Evolutionary conservation across 2,113 vertebrate species (phyloP).

Genomic region (Sclerurus mexicanus): DNA sequence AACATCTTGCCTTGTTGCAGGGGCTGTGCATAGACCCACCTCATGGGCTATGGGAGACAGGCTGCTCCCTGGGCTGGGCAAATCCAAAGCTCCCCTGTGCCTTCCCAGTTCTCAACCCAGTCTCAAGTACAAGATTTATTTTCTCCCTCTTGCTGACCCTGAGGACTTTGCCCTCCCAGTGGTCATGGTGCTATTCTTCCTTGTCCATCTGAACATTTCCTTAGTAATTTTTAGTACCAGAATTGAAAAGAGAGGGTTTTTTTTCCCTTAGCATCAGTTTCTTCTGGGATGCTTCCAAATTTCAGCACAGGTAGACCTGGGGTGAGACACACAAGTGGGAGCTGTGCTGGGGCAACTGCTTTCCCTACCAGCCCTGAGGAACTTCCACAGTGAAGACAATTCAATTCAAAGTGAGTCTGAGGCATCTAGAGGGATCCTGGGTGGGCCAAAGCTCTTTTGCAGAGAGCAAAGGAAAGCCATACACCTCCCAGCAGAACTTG

Average conservation of each 20-base stretch:
- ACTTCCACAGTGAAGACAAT: background rate
- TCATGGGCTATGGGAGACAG: background rate
- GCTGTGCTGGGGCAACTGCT: background rate
- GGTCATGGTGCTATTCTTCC: background rate
- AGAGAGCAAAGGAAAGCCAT: background rate
- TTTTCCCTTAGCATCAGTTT: background rate
- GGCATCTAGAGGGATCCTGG: background rate
- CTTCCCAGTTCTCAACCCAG: background rate
- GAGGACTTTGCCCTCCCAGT: background rate
- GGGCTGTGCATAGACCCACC: background rate
- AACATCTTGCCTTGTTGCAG: rapidly evolving
- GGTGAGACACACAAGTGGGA: background rate
- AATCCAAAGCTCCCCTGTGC: background rate
- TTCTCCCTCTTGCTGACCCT: background rate
- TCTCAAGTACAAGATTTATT: background rate
- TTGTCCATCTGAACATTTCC: background rate
- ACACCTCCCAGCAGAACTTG: background rate
- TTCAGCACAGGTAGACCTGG: background rate
- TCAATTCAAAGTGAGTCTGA: background rate
- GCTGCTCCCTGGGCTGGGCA: background rate
- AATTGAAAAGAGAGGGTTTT: background rate
- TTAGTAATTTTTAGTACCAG: background rate
- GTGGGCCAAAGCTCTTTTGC: background rate
- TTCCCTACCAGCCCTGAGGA: background rate
- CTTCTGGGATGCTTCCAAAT: background rate